Percentiles rank a stretch among this genome's conserved stretches.
Evolutionary conservation across 2,797 vertebrate genomes (phyloP).

Genomic region (Pitangus sulphuratus): DNA sequence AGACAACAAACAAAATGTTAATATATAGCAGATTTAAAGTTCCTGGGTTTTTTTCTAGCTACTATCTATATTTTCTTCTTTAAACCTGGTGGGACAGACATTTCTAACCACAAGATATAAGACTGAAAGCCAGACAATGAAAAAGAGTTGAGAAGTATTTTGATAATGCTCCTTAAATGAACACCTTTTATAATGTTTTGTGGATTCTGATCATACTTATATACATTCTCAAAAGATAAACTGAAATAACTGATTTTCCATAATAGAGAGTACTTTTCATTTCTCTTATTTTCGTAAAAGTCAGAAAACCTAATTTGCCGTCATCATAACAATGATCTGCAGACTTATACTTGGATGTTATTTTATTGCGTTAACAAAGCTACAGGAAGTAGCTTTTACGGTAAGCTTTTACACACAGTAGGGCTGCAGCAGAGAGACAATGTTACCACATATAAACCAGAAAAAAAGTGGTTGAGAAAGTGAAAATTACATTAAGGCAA

Average conservation of each 20-base stretch:
- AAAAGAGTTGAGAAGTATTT: background rate
- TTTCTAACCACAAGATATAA: background rate
- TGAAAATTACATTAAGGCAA: background rate
- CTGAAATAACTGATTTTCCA: background rate
- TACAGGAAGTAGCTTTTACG: background rate
- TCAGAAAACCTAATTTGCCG: background rate
- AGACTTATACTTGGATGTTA: background rate
- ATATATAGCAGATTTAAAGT: background rate
- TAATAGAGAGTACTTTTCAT: background rate
- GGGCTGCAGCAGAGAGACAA: background rate
- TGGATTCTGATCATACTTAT: background rate
- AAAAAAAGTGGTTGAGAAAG: background rate
- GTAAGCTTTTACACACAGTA: background rate
- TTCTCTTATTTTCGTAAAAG: background rate
- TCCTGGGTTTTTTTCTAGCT: background rate
- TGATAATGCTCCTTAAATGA: background rate
- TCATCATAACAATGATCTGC: background rate
- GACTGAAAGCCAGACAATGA: background rate
- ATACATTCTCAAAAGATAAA: background rate
- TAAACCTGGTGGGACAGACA: background rate
- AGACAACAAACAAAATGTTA: background rate
- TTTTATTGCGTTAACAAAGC: background rate
- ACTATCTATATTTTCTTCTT: background rate
- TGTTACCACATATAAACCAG: background rate
- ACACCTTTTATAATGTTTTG: background rate